Evolutionary conservation across 2,113 vertebrate species (phyloP).

Genomic region (Corydoras maculifer): DNA sequence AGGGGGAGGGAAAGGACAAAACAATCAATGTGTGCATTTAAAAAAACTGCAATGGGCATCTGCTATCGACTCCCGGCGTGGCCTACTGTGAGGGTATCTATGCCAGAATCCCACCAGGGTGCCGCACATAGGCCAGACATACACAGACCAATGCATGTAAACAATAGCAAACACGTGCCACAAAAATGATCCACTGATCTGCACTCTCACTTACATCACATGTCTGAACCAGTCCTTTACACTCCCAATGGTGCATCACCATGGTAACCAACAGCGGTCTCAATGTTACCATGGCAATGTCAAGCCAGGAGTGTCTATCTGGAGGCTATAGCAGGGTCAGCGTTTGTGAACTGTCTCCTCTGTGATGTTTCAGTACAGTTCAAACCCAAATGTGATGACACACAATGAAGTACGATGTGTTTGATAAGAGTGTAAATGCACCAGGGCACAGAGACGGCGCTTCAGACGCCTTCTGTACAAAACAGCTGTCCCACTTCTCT

Average conservation of each 20-base stretch:
- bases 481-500: constrained; percentile 17
- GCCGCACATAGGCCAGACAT: not conserved
- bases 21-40: constrained; percentile 28
- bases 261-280: constrained; percentile 44
- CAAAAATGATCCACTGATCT: not conserved
- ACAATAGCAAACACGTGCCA: constrained; percentile 1
- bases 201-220: constrained; percentile 10
- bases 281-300: constrained; percentile 35
- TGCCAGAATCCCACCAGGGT: constrained; percentile 21
- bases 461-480: constrained; percentile 16
- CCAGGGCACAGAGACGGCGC: constrained; percentile 1
- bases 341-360: not conserved
- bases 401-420: constrained; percentile 5
- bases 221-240: constrained; percentile 20
- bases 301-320: constrained; percentile 5
- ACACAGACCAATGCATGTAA: not conserved
- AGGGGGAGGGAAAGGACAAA: not conserved
- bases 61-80: constrained; percentile 16
- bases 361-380: constrained; percentile 7
- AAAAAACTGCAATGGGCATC: constrained; percentile 32
- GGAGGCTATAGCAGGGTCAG: not conserved
- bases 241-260: constrained; percentile 37
- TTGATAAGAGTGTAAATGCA: constrained; percentile 17
- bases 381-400: constrained; percentile 6
- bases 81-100: constrained; percentile 31